These are phyloP conservation scores for Malurus elegans DNA, from an alignment of 2,113 vertebrate genomes.

Conservation along the genomic window DNA sequence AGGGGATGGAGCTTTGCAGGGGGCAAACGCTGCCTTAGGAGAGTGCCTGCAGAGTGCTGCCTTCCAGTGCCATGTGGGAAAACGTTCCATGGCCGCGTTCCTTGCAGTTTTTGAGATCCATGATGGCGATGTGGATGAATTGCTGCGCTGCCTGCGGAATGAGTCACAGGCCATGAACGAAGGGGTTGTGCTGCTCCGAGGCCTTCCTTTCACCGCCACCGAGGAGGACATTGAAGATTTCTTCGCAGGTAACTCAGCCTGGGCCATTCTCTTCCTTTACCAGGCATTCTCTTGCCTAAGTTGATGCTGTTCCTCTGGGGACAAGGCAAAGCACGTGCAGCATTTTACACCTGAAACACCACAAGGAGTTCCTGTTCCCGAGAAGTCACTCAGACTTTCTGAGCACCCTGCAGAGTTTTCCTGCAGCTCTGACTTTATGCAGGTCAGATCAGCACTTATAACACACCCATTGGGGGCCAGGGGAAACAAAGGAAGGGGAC, in stretches of 20 bases:
- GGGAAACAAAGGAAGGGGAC: background rate
- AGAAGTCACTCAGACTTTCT: background rate
- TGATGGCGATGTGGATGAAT: conserved; percentile 79
- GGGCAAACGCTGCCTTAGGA: background rate
- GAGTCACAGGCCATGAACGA: conserved; percentile 56
- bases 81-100: fast-evolving
- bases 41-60: no score
- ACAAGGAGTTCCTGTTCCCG: background rate
- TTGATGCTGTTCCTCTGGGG: background rate
- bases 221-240: conserved; percentile 82
- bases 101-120: conserved; percentile 84
- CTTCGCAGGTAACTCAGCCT: conserved; percentile 80
- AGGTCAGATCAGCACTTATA: background rate
- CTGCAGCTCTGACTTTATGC: background rate
- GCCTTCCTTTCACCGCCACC: conserved; percentile 84
- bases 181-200: conserved; percentile 82
- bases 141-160: conserved; percentile 75
- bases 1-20: fast-evolving
- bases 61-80: fast-evolving
- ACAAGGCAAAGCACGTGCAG: fast-evolving
- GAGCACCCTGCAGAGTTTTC: background rate
- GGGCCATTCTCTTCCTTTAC: background rate
- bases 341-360: background rate
- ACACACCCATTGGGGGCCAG: fast-evolving
- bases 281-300: background rate